Conservation (phyloP, 2,113 vertebrate genomes). For the Choloepus hoffmanni region DNA sequence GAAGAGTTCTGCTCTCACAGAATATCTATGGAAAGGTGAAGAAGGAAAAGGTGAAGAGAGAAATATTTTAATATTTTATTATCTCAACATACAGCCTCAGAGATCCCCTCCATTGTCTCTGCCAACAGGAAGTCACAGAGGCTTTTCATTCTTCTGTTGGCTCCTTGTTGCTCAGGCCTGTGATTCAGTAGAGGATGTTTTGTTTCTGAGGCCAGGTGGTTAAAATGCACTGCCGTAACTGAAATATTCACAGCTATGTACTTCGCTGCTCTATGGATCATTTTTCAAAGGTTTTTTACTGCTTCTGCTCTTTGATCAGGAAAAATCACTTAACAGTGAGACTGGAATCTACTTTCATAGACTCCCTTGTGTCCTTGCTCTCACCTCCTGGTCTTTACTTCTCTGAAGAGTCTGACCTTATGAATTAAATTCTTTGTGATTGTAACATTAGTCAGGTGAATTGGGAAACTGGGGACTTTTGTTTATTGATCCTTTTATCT, state of each 20-base stretch:
- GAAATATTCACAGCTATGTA: background rate
- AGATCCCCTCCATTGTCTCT: background rate
- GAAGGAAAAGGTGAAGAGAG: conserved; percentile 28
- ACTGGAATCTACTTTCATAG: conserved; percentile 53
- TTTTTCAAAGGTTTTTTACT: conserved; percentile 64
- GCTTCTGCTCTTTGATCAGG: conserved; percentile 65
- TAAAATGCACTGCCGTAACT: background rate
- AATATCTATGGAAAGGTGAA: background rate
- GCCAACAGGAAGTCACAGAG: background rate
- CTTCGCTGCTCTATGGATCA: background rate
- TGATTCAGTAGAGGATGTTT: background rate
- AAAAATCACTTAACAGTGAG: conserved; percentile 65
- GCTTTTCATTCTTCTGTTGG: background rate
- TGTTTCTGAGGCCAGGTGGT: conserved; percentile 24
- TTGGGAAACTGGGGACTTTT: conserved; percentile 59
- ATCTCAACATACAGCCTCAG: background rate
- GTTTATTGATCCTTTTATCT: conserved; percentile 72
- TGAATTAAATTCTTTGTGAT: conserved; percentile 71
- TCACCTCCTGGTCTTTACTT: conserved; percentile 58
- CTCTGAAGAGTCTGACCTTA: conserved; percentile 65
- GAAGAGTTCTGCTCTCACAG: background rate
- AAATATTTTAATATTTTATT: background rate
- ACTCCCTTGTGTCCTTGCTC: conserved; percentile 35
- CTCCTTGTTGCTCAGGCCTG: background rate
- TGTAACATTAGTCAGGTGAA: conserved; percentile 59